Percentiles rank a stretch among this genome's conserved stretches.
Conservation (phyloP, 2,888 invertebrate species). For the Aspidiotus rigidus region DNA sequence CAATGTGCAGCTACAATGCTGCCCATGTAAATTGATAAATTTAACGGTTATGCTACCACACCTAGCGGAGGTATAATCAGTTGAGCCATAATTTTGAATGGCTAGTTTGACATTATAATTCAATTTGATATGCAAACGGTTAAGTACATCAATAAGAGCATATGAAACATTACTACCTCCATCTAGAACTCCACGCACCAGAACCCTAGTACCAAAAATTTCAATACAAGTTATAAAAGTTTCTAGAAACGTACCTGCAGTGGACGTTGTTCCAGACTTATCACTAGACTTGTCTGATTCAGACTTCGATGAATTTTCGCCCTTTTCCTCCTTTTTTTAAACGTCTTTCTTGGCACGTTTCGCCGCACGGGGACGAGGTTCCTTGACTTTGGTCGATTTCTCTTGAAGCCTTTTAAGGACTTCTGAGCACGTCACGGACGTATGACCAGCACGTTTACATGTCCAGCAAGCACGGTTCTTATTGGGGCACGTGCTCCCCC, state of each 20-base stretch:
- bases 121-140: background rate
- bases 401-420: background rate
- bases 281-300: background rate
- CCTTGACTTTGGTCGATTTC: background rate
- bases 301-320: background rate
- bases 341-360: background rate
- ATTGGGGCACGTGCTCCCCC: background rate
- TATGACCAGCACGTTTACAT: background rate
- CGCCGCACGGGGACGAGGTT: background rate
- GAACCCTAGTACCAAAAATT: background rate
- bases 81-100: background rate
- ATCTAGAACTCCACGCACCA: background rate
- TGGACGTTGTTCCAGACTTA: background rate
- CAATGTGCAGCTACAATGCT: background rate
- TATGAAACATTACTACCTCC: background rate
- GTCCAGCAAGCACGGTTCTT: background rate
- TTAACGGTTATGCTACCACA: background rate
- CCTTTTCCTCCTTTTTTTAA: background rate
- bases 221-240: background rate
- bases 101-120: background rate
- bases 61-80: background rate
- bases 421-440: background rate
- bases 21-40: background rate
- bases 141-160: background rate
- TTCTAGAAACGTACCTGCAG: background rate